Evolutionary conservation across 2,797 vertebrate species (phyloP), one percentile per base, ranked within the genome.

Genomic region (Peromyscus melanophrys): DNA sequence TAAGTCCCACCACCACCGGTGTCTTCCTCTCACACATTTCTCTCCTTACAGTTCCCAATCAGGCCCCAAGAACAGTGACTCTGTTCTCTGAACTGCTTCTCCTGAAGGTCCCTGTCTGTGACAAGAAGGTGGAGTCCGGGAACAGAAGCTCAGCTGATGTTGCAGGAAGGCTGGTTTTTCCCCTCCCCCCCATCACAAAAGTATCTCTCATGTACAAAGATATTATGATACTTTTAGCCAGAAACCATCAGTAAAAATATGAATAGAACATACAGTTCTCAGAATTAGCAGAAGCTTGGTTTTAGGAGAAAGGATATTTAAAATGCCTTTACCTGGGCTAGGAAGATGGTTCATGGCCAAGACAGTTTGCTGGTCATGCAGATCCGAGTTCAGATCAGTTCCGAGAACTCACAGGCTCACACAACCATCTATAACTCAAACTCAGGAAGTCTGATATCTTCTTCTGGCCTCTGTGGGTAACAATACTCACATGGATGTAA

Each of bases 151-250:
- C 55, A 3, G 52, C 34, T 19, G 52, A 34, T 2, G 3, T 1
- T 19, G 40, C 21, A 59, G 14, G 4, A 49, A 9, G 46, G 7
- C 19, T 31, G 3, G 1, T 8, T 10, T 1, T 55, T 2, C 40
- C 4, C 37, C 19, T 59, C 65, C 65, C 31, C 6, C 0, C 1
- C 5, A 34, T 34, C 16, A 49, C 46, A 67, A 31, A 59, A 86
- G 23, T 6, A 69, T 25, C 43, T 21, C 31, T n/a, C 31, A 34
- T 2, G 10, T 3, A 52, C 59, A 9, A 5, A 78, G 31, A 34
- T 6, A 31, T 37, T 19, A 37, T 23, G 46, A 16, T 25, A 27
- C 43, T 92, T 96, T 37, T 59, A 57, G 82, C 27, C 4, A 73
- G 23, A 43, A 8, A 2, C 14, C 17, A 43, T 29, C 34, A 14